phyloP scores from a whole-genome alignment of 2,113 vertebrate species.

The Anhinga anhinga region DNA sequence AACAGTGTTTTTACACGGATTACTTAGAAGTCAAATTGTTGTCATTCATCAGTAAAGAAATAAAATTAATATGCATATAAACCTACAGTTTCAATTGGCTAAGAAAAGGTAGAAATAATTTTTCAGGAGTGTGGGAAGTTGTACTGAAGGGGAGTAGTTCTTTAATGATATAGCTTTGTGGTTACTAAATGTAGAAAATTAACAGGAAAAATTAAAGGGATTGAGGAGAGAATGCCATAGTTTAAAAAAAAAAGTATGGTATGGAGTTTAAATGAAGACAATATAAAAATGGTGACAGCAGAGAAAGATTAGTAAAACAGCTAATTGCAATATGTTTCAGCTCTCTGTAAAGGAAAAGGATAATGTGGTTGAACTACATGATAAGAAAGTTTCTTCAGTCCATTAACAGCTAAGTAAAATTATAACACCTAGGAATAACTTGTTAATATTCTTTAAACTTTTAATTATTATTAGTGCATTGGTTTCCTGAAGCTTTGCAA shows the following conservation, averaged over 20 bases:
- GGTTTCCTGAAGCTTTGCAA: background rate
- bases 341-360: background rate
- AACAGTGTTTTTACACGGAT: background rate
- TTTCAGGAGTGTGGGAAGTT: background rate
- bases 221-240: background rate
- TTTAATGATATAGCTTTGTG: background rate
- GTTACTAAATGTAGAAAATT: background rate
- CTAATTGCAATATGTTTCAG: background rate
- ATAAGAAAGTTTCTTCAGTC: background rate
- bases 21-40: background rate
- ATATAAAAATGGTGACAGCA: background rate
- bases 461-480: background rate
- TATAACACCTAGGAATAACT: background rate
- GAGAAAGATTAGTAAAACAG: background rate
- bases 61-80: background rate
- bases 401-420: background rate
- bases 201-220: background rate
- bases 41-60: background rate
- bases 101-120: background rate
- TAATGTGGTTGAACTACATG: background rate
- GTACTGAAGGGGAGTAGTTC: background rate
- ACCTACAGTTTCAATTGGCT: fast-evolving
- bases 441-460: background rate
- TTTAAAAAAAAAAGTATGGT: background rate
- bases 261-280: background rate